Evolutionary conservation across 2,113 vertebrate species (phyloP).

Genomic region (Amblyornis subalaris): DNA sequence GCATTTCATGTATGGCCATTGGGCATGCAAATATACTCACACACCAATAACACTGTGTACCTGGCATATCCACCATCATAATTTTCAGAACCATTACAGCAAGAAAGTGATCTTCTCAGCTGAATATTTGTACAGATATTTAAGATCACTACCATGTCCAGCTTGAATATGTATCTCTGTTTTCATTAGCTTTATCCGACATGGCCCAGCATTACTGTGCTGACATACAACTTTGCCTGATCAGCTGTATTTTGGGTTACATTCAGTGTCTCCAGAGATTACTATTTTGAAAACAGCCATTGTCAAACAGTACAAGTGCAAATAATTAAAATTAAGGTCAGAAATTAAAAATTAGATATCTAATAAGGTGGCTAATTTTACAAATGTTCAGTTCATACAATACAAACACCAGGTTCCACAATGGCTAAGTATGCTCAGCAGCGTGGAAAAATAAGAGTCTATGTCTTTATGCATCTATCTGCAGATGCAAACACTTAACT

Average conservation of each 20-base stretch:
- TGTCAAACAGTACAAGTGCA: neutral
- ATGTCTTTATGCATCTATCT: neutral
- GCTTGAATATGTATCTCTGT: neutral
- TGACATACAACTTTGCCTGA: neutral
- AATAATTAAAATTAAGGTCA: neutral
- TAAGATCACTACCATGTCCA: neutral
- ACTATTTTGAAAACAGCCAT: neutral
- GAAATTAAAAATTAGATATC: neutral
- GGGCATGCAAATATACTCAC: neutral
- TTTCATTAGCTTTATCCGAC: neutral
- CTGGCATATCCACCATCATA: rapidly evolving
- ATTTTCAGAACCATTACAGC: neutral
- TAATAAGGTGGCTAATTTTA: neutral
- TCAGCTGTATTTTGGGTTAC: neutral
- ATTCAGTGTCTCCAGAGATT: neutral
- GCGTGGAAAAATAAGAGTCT: neutral
- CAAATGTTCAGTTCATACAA: neutral
- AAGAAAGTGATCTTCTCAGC: neutral
- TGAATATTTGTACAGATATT: neutral
- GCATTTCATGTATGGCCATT: neutral
- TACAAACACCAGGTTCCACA: neutral
- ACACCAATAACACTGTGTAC: neutral
- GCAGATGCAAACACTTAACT: neutral
- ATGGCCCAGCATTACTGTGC: neutral
- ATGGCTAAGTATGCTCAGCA: neutral